These are phyloP conservation scores for Trachelus troglodyta DNA, from an alignment of 2,888 invertebrate species.

Conservation along the genomic window DNA sequence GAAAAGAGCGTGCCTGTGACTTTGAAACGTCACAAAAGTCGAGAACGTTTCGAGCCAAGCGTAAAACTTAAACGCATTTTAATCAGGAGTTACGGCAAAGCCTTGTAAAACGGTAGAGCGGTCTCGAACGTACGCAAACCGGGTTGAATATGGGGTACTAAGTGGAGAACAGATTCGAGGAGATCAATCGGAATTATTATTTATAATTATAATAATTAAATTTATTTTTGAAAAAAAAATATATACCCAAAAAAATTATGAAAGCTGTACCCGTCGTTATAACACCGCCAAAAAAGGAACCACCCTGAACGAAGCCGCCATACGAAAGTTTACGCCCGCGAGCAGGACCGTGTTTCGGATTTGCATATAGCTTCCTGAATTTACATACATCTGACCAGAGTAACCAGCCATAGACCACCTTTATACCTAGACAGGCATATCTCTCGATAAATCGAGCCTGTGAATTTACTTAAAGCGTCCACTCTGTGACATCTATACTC, in stretches of 20 bases:
- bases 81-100: no score
- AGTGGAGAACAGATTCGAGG: neutral
- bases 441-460: neutral
- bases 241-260: neutral
- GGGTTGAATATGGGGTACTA: neutral
- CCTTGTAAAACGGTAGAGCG: neutral
- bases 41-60: no score
- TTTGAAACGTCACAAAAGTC: neutral
- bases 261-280: neutral
- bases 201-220: no score
- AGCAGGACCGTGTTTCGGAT: neutral
- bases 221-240: neutral
- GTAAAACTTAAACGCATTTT: no score
- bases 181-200: neutral
- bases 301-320: neutral
- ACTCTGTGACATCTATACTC: neutral
- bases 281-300: neutral
- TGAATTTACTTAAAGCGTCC: conserved; percentile 2
- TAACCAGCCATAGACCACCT: neutral
- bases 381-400: neutral
- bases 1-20: neutral
- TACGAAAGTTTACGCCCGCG: neutral
- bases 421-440: neutral
- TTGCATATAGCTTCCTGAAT: neutral
- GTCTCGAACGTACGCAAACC: neutral